Evolutionary conservation across 2,113 vertebrate species (phyloP).

Genomic region (Gavialis gangeticus): DNA sequence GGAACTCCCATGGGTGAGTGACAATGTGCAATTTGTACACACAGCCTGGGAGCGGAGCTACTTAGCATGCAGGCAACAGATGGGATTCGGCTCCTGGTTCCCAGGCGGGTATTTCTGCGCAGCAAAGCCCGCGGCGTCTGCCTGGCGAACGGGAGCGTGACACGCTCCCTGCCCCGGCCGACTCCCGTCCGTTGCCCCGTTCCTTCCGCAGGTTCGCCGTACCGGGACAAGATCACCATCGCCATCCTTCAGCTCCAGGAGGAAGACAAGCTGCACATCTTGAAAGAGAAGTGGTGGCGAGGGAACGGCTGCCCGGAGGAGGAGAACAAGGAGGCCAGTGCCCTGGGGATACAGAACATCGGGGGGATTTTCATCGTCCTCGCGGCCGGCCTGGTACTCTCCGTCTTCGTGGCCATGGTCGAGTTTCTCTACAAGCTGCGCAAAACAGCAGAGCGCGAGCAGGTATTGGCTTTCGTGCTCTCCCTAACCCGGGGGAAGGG

Average conservation of each 20-base stretch:
- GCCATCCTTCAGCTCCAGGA: constrained; percentile 97
- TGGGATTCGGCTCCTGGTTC: rapidly evolving
- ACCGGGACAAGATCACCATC: constrained; percentile 98
- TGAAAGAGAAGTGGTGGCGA: constrained; percentile 99
- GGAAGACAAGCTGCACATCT: constrained; percentile 94
- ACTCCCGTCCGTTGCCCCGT: background rate
- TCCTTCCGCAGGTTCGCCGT: constrained; percentile 88
- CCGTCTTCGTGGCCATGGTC: constrained; percentile 94
- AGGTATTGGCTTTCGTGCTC: constrained; percentile 78
- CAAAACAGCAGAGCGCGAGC: constrained; percentile 92
- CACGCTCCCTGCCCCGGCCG: rapidly evolving
- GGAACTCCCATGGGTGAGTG: constrained; percentile 95
- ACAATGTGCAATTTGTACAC: rapidly evolving
- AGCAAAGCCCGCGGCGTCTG: rapidly evolving
- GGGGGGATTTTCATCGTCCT: constrained; percentile 97
- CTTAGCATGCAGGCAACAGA: background rate
- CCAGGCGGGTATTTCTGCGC: background rate
- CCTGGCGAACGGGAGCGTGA: background rate
- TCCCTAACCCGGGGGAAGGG: background rate
- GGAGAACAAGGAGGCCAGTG: constrained; percentile 92
- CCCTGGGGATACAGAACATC: constrained; percentile 96
- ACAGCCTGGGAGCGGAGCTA: rapidly evolving
- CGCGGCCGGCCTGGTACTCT: constrained; percentile 94
- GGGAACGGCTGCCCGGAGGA: constrained; percentile 93
- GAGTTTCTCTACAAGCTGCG: constrained; percentile 98